Percentiles rank a stretch among this genome's conserved stretches.
Evolutionary conservation across 2,888 invertebrate genomes (phyloP).

Genomic region (Limenitis camilla): DNA sequence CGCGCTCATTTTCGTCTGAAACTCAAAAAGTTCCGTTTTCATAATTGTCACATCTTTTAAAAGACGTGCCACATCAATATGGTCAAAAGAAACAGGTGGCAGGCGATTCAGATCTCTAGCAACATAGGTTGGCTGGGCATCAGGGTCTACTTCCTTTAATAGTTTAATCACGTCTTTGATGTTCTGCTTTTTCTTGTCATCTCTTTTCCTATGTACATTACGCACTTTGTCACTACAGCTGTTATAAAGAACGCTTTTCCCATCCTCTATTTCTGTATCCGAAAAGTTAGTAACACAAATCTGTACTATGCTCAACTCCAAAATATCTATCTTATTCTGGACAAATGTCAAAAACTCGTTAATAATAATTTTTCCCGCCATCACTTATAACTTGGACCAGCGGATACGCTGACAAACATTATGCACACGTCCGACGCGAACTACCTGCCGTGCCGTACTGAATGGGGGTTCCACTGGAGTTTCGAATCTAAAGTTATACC

Average conservation of each 20-base stretch:
- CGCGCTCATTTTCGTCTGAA: neutral
- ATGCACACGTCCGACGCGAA: too few relatives aligned
- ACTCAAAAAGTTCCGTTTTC: neutral
- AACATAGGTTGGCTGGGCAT: slow-evolving; percentile 11
- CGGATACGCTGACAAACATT: too few relatives aligned
- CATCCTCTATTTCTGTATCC: neutral
- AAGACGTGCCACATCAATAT: slow-evolving; percentile 10
- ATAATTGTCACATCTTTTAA: slow-evolving; percentile 8
- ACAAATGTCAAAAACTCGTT: too few relatives aligned
- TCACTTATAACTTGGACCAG: too few relatives aligned
- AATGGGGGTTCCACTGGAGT: too few relatives aligned
- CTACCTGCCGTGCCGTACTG: too few relatives aligned
- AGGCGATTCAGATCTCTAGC: slow-evolving; percentile 12
- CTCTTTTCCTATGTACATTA: slow-evolving; percentile 7
- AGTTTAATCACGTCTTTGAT: slow-evolving; percentile 14
- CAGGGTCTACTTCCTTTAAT: slow-evolving; percentile 12
- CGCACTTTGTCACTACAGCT: neutral
- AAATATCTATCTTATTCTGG: too few relatives aligned
- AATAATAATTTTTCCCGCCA: too few relatives aligned
- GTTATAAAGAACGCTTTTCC: neutral
- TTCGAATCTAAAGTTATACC: too few relatives aligned
- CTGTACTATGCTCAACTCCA: too few relatives aligned
- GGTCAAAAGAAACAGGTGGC: slow-evolving; percentile 12
- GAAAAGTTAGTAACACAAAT: neutral
- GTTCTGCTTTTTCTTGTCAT: slow-evolving; percentile 15